These are phyloP conservation scores for Autographa gamma DNA, from an alignment of 2,888 invertebrate species.

Conservation along the genomic window DNA sequence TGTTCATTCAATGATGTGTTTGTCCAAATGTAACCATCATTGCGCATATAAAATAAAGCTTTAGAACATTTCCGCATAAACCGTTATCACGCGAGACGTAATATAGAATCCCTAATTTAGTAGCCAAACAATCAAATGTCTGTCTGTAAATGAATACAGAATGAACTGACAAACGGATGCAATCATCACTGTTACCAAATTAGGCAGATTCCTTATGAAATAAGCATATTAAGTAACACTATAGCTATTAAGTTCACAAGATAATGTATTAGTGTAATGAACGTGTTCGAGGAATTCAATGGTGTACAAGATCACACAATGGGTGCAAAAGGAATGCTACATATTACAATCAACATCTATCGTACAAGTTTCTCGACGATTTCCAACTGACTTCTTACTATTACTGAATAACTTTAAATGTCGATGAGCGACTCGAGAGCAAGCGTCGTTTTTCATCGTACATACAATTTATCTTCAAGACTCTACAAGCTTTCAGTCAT, in stretches of 20 bases:
- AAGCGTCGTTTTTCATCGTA: slow-evolving; percentile 19
- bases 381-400: slow-evolving; percentile 50
- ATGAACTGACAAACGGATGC: slow-evolving; percentile 50
- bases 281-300: slow-evolving; percentile 46
- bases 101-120: slow-evolving; percentile 48
- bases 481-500: slow-evolving; percentile 19
- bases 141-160: slow-evolving; percentile 50
- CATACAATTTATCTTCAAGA: slow-evolving; percentile 14
- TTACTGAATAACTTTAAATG: slow-evolving; percentile 56
- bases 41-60: slow-evolving; percentile 17
- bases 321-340: slow-evolving; percentile 53
- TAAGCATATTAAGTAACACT: slow-evolving; percentile 29
- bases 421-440: slow-evolving; percentile 37
- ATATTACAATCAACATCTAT: slow-evolving; percentile 50
- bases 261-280: slow-evolving; percentile 31
- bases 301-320: slow-evolving; percentile 46
- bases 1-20: slow-evolving; percentile 2
- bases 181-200: slow-evolving; percentile 33
- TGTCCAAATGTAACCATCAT: slow-evolving; percentile 7
- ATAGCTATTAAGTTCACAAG: slow-evolving; percentile 28
- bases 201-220: slow-evolving; percentile 33
- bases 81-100: slow-evolving; percentile 51
- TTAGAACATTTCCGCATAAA: slow-evolving; percentile 34
- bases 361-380: slow-evolving; percentile 47
- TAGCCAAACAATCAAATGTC: slow-evolving; percentile 48